These are phyloP conservation scores for Lamproptera curius DNA, from an alignment of 2,888 invertebrate species.

Conservation along the genomic window DNA sequence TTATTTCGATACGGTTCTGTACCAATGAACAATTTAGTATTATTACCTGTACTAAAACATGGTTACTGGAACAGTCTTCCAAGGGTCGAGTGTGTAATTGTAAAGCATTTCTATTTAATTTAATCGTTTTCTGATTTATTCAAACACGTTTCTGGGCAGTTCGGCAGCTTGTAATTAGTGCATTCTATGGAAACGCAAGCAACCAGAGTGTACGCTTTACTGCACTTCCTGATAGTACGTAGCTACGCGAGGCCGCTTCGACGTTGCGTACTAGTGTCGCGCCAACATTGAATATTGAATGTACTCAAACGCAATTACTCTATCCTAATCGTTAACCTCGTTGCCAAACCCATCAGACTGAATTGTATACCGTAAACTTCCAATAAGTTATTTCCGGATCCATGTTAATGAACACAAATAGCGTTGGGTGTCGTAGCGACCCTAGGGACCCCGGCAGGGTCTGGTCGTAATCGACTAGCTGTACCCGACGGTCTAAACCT, in stretches of 20 bases:
- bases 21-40: slow-evolving; percentile 57
- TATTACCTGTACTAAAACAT: slow-evolving; percentile 59
- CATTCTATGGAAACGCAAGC: slow-evolving; percentile 11
- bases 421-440: slow-evolving; percentile 21
- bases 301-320: slow-evolving; percentile 9
- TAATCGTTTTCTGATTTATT: slow-evolving; percentile 16
- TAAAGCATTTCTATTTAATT: slow-evolving; percentile 31
- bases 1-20: slow-evolving; percentile 57
- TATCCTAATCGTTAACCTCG: slow-evolving; percentile 57
- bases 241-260: slow-evolving; percentile 17
- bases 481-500: slow-evolving; percentile 28
- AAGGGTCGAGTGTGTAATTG: slow-evolving; percentile 48
- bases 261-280: slow-evolving; percentile 3
- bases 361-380: slow-evolving; percentile 67
- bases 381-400: slow-evolving; percentile 50
- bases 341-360: slow-evolving; percentile 75
- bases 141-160: slow-evolving; percentile 34
- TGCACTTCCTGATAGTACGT: slow-evolving; percentile 24
- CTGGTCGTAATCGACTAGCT: slow-evolving; percentile 26
- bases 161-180: slow-evolving; percentile 28
- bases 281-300: not conserved
- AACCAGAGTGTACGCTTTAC: slow-evolving; percentile 20
- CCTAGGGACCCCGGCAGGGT: slow-evolving; percentile 6
- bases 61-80: slow-evolving; percentile 68
- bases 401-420: slow-evolving; percentile 35